Evolutionary conservation across 2,113 vertebrate genomes (phyloP), one percentile per base, ranked within the genome.

Genomic region (Crocuta crocuta): DNA sequence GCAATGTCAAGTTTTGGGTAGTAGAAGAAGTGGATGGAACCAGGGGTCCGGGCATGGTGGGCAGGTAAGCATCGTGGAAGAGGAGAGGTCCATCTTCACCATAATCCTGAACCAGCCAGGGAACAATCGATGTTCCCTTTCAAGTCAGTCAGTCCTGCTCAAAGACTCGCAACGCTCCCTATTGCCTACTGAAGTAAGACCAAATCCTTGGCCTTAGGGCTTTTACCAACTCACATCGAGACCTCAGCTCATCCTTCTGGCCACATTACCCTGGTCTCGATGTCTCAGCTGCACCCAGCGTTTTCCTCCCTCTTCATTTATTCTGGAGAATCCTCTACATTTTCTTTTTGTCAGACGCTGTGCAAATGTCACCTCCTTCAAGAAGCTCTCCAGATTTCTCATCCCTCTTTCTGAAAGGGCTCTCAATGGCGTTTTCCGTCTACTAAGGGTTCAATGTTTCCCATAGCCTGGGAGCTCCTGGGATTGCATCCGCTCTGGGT

Each of bases 321-420:
- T 93, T 91, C 84, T 79, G 31, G 74, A 76, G 33, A 95, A 61
- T 45, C 58, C 21, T 45, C 31, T 35, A 13, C 13, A 26, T 33
- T 33, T 74, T 61, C 81, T 26, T 70, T 87, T 43, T 43, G 50
- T 31, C 84, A 74, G 76, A 66, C 21, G 55, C 76, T 48, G 21
- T 35, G 45, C 26, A 28, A 33, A 33, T 10, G 39, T 65, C 58
- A 68, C 53, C 43, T 88, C 89, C 66, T 96, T 70, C 82, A 91
- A 70, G 82, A 83, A 94, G 89, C 55, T 13, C 53, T 79, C 58
- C 61, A 79, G 93, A 79, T 65, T 89, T 78, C 48, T 63, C 10
- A 10, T 50, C 21, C 19, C 70, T 87, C 28, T 8, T 58, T 23
- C 26, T 71, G 21, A 61, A 90, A 33, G 78, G 19, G 19, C 73